Base-by-base conservation (phyloP, 2,797 vertebrate species). In the Malurus leucopterus region DNA sequence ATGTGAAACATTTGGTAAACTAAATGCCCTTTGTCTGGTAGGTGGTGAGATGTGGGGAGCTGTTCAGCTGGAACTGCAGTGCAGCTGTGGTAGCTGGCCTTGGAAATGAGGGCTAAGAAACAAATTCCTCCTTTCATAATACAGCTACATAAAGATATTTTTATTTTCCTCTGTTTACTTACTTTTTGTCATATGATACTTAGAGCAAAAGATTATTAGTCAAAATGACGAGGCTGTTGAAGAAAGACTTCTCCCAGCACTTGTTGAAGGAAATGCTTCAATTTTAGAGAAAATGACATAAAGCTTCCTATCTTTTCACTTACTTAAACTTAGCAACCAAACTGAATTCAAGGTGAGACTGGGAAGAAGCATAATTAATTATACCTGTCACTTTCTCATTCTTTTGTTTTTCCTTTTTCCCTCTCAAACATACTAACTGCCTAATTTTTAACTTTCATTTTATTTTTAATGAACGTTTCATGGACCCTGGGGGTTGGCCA, bases 71-170 rank as follows among this genome's bases (percentile, higher is more conserved):
- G 76, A 89, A 79, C 79, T 85, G 58, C 63, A 59, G 70, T 59
- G 49, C 85, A 91, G 92, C 92, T 94, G 89, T 91, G 77, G 57
- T 55, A 21, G 73, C 63, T 88, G 70, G 51, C 79, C 73, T 83
- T 61, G 64, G 64, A 70, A 81, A 67, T 55, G 3, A 32, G 43
- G n/a, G 46, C 83, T 78, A 50, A 70, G 61, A 58, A 92, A 92
- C 83, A 93, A 95, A 43, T 88, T 86, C 63, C 46, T 90, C 50
- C 70, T 93, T 93, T 92, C 58, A 76, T 78, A 36, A 12, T 22
- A 38, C 49, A 75, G 44, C 49, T 67, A 61, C 47, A 59, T 72
- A 49, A 84, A 92, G 70, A 81, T 70, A 85, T 51, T 88, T 41
- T 86, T 75, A 49, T 90, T 85, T 86, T 88, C 65, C n/a, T 59